These are phyloP conservation scores for Squalus acanthias DNA, from an alignment of 2,797 vertebrate genomes.

Conservation along the genomic window DNA sequence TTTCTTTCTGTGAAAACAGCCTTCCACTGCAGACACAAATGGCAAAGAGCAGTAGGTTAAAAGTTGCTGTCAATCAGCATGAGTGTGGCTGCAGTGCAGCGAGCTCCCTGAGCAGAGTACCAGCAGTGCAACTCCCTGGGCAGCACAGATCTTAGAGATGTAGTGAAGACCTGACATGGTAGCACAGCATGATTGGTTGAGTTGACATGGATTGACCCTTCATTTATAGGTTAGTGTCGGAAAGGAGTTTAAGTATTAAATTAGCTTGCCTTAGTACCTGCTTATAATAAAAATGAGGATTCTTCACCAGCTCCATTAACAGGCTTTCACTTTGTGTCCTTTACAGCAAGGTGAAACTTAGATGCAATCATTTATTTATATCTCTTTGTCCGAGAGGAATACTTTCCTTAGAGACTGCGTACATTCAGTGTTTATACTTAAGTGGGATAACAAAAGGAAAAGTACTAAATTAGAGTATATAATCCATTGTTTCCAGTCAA, in stretches of 20 bases:
- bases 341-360: neutral
- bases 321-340: neutral
- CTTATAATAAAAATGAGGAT: conserved; percentile 19
- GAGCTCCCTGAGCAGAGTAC: neutral
- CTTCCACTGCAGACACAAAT: conserved; percentile 22
- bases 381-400: neutral
- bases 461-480: neutral
- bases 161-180: conserved; percentile 23
- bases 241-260: conserved; percentile 26
- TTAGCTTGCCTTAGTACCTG: neutral
- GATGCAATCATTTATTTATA: neutral
- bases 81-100: neutral
- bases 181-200: conserved; percentile 28
- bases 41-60: conserved; percentile 26
- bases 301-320: neutral
- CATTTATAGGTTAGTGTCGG: conserved; percentile 32
- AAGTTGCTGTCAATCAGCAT: conserved; percentile 18
- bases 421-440: neutral
- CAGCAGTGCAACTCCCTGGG: neutral
- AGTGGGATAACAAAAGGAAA: neutral
- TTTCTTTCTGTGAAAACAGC: conserved; percentile 21
- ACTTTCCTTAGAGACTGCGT: neutral
- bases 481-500: neutral
- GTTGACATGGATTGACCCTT: conserved; percentile 29
- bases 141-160: neutral